Percentiles rank a stretch among this genome's conserved stretches.
Evolutionary conservation across 2,888 invertebrate species (phyloP).

Genomic region (Pomacea canaliculata): DNA sequence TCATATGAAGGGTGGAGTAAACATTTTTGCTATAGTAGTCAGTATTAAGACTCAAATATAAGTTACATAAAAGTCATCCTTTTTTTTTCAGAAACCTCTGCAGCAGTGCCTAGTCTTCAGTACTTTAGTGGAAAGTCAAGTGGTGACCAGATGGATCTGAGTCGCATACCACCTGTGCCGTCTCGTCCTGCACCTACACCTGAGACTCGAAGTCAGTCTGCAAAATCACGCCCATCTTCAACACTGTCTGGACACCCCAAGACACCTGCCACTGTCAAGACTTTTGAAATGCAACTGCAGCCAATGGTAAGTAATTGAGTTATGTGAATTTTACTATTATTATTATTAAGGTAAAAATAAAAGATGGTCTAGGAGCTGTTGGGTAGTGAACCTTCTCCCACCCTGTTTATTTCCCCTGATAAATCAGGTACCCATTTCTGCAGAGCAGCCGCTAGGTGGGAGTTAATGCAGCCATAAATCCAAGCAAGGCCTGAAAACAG

Average conservation of each 20-base stretch:
- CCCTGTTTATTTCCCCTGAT: no score
- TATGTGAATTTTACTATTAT: background rate
- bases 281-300: constrained; percentile 64
- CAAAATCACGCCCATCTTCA: constrained; percentile 46
- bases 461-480: no score
- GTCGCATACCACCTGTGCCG: constrained; percentile 51
- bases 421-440: no score
- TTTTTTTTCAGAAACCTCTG: constrained; percentile 8
- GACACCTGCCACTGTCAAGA: constrained; percentile 61
- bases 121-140: constrained; percentile 39
- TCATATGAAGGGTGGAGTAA: no score
- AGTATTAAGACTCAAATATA: no score
- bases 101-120: constrained; percentile 12
- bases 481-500: no score
- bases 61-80: background rate
- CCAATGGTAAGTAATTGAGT: constrained; percentile 51
- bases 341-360: no score
- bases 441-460: no score
- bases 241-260: constrained; percentile 45
- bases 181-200: constrained; percentile 42
- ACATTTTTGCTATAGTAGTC: no score
- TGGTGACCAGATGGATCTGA: constrained; percentile 38
- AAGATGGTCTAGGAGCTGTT: no score
- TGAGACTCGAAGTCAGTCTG: constrained; percentile 48
- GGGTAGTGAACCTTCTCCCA: no score